Base-by-base conservation (phyloP, 2,888 invertebrate species). In the Ryuthela nishihirai region DNA sequence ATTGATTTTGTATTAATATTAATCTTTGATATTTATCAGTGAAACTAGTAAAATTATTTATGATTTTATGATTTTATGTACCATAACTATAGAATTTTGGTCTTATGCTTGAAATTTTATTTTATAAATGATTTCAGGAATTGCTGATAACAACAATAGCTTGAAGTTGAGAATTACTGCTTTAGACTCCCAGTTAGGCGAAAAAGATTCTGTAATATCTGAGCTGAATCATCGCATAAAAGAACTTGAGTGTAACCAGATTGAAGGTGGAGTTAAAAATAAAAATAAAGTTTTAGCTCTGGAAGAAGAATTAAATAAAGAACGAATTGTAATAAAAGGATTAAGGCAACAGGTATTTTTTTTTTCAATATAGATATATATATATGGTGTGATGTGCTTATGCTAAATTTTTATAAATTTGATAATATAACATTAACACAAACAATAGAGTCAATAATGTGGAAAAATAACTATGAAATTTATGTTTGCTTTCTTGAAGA, bases 321-420 rank as follows among this genome's bases (percentile, higher is more conserved):
- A 74, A 64, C 72, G 70, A 49, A 69, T 71, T 12, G 65, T 66
- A 7, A 69, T 70, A 40, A 70, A 73, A 59, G 73, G 73, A 5
- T 65, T 71, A 12, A 66, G 73, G 54, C 73, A 73, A 69, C 73
- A 73, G 69, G 74, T 74, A 40, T n/a, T n/a, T n/a, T n/a, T n/a
- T n/a, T n/a, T n/a, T n/a, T n/a, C n/a, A n/a, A n/a, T n/a, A n/a
- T n/a, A n/a, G n/a, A n/a, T n/a, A n/a, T n/a, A n/a, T n/a, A n/a
- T n/a, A n/a, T n/a, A n/a, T n/a, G n/a, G n/a, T n/a, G n/a, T n/a
- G n/a, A n/a, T n/a, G n/a, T n/a, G n/a, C n/a, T n/a, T n/a, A n/a
- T n/a, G n/a, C n/a, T n/a, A n/a, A n/a, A n/a, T n/a, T n/a, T n/a
- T n/a, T n/a, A n/a, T n/a, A n/a, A n/a, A n/a, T n/a, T n/a, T n/a